These are phyloP conservation scores for Falco cherrug DNA, from an alignment of 2,797 vertebrate genomes.

Conservation along the genomic window DNA sequence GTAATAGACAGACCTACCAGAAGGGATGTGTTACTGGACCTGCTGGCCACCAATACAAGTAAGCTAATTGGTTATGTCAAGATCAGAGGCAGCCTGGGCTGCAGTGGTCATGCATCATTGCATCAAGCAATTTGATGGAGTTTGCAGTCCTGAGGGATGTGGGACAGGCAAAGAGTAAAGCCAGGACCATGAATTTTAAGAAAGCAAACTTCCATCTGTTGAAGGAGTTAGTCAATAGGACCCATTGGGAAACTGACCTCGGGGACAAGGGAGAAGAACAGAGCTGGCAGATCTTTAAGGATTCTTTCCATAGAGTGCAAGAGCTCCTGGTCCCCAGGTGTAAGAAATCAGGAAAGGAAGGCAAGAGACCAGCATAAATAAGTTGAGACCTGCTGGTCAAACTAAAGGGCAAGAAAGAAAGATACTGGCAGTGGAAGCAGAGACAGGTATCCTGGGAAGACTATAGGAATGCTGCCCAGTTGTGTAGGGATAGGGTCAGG, in stretches of 20 bases:
- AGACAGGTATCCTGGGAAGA: background rate
- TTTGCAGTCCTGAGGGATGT: background rate
- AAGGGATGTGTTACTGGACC: no score
- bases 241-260: background rate
- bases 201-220: background rate
- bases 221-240: background rate
- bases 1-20: no score
- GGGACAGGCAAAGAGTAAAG: background rate
- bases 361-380: background rate
- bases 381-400: background rate
- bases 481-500: background rate
- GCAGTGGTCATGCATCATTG: no score
- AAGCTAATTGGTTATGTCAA: no score
- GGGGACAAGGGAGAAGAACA: background rate
- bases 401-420: background rate
- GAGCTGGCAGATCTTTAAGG: background rate
- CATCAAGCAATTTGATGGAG: background rate
- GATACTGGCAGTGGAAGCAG: background rate
- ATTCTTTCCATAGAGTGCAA: background rate
- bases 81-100: background rate
- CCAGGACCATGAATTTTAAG: background rate
- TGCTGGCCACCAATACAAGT: no score
- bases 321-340: background rate
- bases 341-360: background rate
- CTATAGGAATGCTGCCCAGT: rapidly evolving